A percentile compares a stretch with the other conserved stretches of the same genome.
phyloP scores from a whole-genome alignment of 2,113 vertebrate species.

The Tachysurus fulvidraco region DNA sequence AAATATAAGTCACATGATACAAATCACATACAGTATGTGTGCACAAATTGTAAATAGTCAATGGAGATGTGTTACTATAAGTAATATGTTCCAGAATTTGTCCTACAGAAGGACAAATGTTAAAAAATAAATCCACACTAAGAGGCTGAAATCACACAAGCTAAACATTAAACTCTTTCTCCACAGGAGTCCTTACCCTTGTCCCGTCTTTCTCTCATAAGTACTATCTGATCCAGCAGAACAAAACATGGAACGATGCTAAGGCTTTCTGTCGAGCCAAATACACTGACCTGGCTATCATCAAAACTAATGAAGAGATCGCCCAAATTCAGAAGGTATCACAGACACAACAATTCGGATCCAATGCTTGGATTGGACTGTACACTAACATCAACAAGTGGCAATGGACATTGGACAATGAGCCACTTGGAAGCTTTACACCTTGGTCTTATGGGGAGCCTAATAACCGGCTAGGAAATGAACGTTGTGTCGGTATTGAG shows the following conservation, averaged over 20 bases:
- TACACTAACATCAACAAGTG: constrained; percentile 16
- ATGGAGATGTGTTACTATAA: too few relatives aligned
- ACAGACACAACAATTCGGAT: background rate
- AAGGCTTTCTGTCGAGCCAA: constrained; percentile 17
- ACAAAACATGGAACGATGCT: constrained; percentile 5
- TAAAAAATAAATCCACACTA: too few relatives aligned
- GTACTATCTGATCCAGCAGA: constrained; percentile 8
- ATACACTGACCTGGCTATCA: constrained; percentile 9
- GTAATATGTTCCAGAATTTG: too few relatives aligned
- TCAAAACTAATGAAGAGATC: constrained; percentile 28
- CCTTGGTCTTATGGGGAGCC: background rate
- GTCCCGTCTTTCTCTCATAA: too few relatives aligned
- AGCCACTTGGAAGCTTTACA: background rate
- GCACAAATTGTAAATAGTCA: too few relatives aligned
- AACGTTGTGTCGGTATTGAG: background rate
- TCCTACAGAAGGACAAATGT: too few relatives aligned
- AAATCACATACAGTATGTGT: too few relatives aligned
- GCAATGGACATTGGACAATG: constrained; percentile 13
- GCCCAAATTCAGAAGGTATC: background rate
- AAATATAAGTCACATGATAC: too few relatives aligned
- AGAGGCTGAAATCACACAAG: too few relatives aligned
- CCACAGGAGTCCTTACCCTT: too few relatives aligned
- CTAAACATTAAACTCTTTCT: too few relatives aligned
- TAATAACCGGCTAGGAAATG: background rate
- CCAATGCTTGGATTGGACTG: constrained; percentile 30